Base-by-base conservation (phyloP, 2,113 vertebrate genomes). In the Centrocercus urophasianus region DNA sequence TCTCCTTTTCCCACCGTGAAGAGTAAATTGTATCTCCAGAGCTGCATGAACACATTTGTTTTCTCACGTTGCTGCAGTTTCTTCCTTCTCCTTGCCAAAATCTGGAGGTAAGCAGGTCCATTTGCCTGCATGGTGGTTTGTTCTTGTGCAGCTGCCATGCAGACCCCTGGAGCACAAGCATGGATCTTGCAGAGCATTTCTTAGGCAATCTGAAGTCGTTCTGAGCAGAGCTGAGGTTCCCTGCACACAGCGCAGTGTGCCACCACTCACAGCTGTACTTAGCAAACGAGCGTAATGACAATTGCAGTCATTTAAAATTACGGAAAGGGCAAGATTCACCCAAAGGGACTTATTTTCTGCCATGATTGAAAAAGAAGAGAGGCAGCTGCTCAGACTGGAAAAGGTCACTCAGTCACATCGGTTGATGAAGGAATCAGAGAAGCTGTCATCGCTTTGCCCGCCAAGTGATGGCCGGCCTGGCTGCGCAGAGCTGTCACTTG, bases 341-440 rank as follows among this genome's bases (percentile, higher is more conserved):
- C 91, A 45, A 56, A 94, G 92, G 92, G 95, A 76, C 94, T 88
- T 57, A 47, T 97, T 93, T 96, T 87, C 89, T 86, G 86, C 94
- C 89, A 90, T 97, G 96, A 98, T 96, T 97, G 96, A 97, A 93
- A 96, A 97, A 96, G 97, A 96, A 96, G 93, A 83, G 79, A 93
- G 97, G 97, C 97, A 98, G 96, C 71, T 96, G 97, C 83, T 50
- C 38, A 87, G 89, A 76, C 94, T 96, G 93, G 85, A 90, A 98
- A 98, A 98, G 98, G 98, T 98, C 98, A 98, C 88, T 93, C 86
- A 91, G 94, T 97, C 97, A 96, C 89, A 93, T 97, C 63, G 56
- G 94, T 81, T 97, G 94, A 97, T 97, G 97, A 97, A 95, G 96
- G 95, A 97, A 97, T 96, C 95, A 89, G 97, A 97, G 97, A 95